Evolutionary conservation across 1,140 invertebrate species (phyloP).

Genomic region (Helicoverpa armigera): DNA sequence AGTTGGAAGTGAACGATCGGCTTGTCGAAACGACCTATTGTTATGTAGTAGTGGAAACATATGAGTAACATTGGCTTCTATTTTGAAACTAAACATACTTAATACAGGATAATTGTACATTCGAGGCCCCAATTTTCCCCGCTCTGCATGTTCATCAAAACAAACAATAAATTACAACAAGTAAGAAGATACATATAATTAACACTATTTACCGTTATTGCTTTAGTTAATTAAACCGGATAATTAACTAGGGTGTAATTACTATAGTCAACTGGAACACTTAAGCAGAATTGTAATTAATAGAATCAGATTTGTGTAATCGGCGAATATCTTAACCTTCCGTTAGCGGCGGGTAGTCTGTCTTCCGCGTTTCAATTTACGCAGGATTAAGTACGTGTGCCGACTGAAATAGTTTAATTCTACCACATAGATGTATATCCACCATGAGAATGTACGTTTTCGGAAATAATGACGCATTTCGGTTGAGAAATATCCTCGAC

Average conservation of each 20-base stretch:
- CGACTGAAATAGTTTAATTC: slow-evolving; percentile 8
- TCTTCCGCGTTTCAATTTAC: slow-evolving; percentile 32
- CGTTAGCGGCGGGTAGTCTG: not conserved
- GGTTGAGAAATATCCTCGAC: not conserved
- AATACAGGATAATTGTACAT: too few species aligned
- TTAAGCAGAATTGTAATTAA: slow-evolving; percentile 46
- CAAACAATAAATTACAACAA: not conserved
- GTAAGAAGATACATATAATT: slow-evolving; percentile 5
- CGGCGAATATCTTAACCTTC: slow-evolving; percentile 22
- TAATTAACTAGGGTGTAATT: slow-evolving; percentile 33
- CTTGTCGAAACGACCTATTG: too few species aligned
- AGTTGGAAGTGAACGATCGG: too few species aligned
- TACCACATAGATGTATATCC: not conserved
- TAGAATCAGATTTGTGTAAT: slow-evolving; percentile 43
- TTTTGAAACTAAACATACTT: not conserved
- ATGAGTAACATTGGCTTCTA: too few species aligned
- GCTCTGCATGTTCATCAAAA: not conserved
- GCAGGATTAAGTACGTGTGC: slow-evolving; percentile 12
- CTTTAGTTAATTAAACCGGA: slow-evolving; percentile 19
- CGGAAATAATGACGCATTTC: not conserved
- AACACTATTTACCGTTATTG: slow-evolving; percentile 22
- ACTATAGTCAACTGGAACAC: slow-evolving; percentile 30
- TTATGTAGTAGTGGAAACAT: too few species aligned
- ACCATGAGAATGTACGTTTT: not conserved
- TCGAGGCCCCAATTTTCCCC: not conserved